These are phyloP conservation scores for Harpagoxenus sublaevis DNA, from an alignment of 2,888 invertebrate genomes.

Conservation along the genomic window DNA sequence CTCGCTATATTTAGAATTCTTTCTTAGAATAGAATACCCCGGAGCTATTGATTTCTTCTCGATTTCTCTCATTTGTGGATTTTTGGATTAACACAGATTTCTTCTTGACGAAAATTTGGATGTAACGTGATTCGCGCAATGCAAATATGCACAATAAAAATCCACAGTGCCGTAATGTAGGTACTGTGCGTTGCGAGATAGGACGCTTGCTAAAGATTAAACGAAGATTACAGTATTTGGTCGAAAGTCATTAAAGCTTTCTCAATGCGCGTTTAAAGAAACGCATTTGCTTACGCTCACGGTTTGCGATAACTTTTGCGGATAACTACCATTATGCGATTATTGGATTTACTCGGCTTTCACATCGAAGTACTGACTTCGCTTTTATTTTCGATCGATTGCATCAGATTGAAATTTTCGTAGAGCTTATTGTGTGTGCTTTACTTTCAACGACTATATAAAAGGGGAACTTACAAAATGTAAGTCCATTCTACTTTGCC, in stretches of 20 bases:
- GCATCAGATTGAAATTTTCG: neutral
- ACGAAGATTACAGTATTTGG: neutral
- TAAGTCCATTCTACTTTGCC: neutral
- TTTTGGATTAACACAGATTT: neutral
- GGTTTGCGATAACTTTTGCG: neutral
- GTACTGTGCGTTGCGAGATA: neutral
- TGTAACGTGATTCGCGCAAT: neutral
- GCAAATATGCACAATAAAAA: neutral
- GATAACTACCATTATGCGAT: neutral
- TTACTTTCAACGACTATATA: neutral
- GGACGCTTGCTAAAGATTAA: neutral
- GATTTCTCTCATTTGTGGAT: neutral
- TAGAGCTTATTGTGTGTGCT: neutral
- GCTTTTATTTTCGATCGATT: neutral
- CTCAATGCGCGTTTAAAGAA: neutral
- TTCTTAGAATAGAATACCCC: neutral
- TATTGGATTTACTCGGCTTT: neutral
- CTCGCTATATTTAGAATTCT: neutral
- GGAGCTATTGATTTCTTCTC: neutral
- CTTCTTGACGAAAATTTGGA: neutral
- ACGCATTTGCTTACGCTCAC: constrained; percentile 20
- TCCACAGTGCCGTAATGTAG: neutral
- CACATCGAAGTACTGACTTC: neutral
- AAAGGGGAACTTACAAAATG: neutral
- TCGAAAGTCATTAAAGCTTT: constrained; percentile 13